Evolutionary conservation across 2,797 vertebrate species (phyloP).

Genomic region (Oreortyx pictus): DNA sequence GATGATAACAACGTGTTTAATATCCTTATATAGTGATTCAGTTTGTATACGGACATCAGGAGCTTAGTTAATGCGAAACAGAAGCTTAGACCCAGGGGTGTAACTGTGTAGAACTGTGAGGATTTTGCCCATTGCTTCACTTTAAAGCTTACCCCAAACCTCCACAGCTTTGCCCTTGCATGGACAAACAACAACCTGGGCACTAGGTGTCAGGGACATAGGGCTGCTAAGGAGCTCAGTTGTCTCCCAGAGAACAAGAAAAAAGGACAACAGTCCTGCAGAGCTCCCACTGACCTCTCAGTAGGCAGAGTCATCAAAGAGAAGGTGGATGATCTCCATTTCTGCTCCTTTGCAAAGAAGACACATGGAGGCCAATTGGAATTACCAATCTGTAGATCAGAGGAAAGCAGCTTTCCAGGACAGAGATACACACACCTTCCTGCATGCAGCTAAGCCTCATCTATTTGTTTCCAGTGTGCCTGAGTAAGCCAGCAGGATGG

Average conservation of each 20-base stretch:
- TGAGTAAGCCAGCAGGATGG: not conserved
- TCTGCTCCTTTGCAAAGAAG: not conserved
- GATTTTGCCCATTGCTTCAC: not conserved
- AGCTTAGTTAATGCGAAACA: not conserved
- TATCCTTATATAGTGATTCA: not conserved
- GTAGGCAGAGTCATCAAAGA: not conserved
- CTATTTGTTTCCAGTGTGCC: not conserved
- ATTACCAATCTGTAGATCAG: not conserved
- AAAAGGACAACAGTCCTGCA: not conserved
- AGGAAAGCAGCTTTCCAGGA: not conserved
- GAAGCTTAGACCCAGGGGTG: not conserved
- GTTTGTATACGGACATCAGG: not conserved
- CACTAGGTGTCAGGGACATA: not conserved
- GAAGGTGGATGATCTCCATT: not conserved
- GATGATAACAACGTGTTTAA: constrained; percentile 2
- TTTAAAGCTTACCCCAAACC: not conserved
- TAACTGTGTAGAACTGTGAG: not conserved
- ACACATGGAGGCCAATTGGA: rapidly evolving
- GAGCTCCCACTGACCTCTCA: not conserved
- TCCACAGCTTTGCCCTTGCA: not conserved
- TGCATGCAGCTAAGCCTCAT: not conserved
- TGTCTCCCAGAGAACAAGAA: rapidly evolving
- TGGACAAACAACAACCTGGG: not conserved
- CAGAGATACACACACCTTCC: not conserved
- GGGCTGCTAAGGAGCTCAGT: not conserved